A percentile compares a stretch with the other conserved stretches of the same genome.
Evolutionary conservation across 2,888 invertebrate genomes (phyloP).

Genomic region (Biston stratarius): DNA sequence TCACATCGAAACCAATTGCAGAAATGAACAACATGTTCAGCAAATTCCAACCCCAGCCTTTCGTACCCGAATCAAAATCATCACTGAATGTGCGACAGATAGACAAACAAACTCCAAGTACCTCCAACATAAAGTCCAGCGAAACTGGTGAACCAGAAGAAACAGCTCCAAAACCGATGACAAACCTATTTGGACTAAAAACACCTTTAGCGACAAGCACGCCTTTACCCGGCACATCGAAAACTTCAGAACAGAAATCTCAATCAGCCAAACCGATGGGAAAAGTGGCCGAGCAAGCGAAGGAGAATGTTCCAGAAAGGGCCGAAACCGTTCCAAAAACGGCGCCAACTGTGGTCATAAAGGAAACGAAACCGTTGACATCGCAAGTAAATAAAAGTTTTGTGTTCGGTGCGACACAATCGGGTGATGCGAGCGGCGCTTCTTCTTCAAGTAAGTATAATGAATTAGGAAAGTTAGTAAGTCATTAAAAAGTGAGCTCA

Average conservation of each 20-base stretch:
- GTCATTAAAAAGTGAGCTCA: no score
- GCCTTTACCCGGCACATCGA: slow-evolving; percentile 62
- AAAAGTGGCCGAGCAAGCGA: slow-evolving; percentile 55
- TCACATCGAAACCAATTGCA: slow-evolving; percentile 67
- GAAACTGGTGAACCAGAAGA: slow-evolving; percentile 74
- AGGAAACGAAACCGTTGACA: slow-evolving; percentile 59
- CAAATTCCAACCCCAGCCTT: slow-evolving; percentile 60
- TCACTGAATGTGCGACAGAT: slow-evolving; percentile 9
- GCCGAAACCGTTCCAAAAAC: slow-evolving; percentile 46
- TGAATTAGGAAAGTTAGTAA: no score
- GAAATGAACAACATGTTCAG: slow-evolving; percentile 66
- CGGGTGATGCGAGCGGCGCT: slow-evolving; percentile 40
- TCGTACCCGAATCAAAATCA: slow-evolving; percentile 51
- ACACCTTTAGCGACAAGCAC: slow-evolving; percentile 50
- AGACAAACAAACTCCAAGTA: slow-evolving; percentile 4
- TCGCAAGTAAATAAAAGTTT: slow-evolving; percentile 53
- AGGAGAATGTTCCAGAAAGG: slow-evolving; percentile 65
- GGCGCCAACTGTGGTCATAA: slow-evolving; percentile 46
- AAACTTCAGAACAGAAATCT: slow-evolving; percentile 47
- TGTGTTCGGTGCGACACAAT: slow-evolving; percentile 44
- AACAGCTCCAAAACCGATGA: slow-evolving; percentile 55
- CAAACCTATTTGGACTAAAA: slow-evolving; percentile 65
- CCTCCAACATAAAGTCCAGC: slow-evolving; percentile 56
- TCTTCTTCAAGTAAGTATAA: slow-evolving; percentile 48
- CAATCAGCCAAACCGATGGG: slow-evolving; percentile 53